Percentiles rank a stretch among this genome's conserved stretches.
phyloP scores from a whole-genome alignment of 2,113 vertebrate genomes.

The Prietella phreatophila region DNA sequence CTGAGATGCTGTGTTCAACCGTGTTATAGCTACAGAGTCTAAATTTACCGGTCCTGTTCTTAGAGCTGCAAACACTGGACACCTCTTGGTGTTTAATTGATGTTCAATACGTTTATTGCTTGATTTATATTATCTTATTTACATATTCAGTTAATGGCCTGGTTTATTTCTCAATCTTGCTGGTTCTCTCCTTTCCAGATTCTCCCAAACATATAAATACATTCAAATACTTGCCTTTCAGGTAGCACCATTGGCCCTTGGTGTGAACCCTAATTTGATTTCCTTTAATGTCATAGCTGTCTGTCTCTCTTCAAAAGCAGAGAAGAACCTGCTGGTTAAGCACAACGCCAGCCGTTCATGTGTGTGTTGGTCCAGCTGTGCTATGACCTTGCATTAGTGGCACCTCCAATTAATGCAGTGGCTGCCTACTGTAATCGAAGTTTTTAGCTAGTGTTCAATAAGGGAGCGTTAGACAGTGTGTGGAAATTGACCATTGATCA shows the following conservation, averaged over 20 bases:
- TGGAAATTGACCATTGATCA: background rate
- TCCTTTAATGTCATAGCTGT: background rate
- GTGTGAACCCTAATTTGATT: background rate
- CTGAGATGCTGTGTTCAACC: constrained; percentile 12
- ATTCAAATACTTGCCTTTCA: background rate
- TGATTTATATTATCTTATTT: background rate
- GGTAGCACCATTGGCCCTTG: background rate
- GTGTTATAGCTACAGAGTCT: constrained; percentile 3
- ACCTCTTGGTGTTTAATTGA: background rate
- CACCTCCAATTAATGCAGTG: background rate
- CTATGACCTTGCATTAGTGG: background rate
- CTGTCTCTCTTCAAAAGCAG: too few relatives aligned
- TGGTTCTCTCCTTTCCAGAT: background rate
- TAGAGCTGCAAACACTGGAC: background rate
- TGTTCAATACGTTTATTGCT: background rate
- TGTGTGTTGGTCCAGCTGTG: background rate
- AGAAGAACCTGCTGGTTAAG: background rate
- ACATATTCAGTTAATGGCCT: background rate
- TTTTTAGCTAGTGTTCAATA: background rate
- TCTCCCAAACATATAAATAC: background rate
- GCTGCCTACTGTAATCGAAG: background rate
- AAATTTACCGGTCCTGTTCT: background rate
- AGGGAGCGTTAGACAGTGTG: background rate
- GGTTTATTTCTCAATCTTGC: background rate
- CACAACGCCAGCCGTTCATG: background rate